Percentiles rank a stretch among this genome's conserved stretches.
phyloP scores from a whole-genome alignment of 2,888 invertebrate species.

The Serripes groenlandicus region DNA sequence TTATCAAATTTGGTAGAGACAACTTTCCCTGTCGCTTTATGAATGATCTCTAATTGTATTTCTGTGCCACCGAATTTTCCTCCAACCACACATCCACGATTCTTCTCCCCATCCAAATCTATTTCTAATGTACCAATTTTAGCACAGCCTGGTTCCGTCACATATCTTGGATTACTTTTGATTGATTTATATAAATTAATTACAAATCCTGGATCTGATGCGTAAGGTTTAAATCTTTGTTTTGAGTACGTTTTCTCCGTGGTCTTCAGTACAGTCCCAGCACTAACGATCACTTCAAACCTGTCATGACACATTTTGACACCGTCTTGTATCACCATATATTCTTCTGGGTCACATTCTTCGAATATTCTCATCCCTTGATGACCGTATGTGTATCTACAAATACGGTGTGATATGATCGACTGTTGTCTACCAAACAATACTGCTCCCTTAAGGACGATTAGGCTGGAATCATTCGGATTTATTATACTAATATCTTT shows the following conservation, averaged over 20 bases:
- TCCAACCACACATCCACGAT: neutral
- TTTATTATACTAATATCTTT: neutral
- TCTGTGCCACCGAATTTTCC: neutral
- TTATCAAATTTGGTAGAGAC: no score
- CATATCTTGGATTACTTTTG: neutral
- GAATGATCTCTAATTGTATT: neutral
- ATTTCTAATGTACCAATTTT: neutral
- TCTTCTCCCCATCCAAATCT: neutral
- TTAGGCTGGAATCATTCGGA: neutral
- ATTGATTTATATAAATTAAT: neutral
- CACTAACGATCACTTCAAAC: neutral
- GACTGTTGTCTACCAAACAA: neutral
- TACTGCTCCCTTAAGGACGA: constrained; percentile 6
- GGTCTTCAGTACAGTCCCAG: neutral
- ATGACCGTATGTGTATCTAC: constrained; percentile 7
- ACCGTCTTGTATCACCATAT: neutral
- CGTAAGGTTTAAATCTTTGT: no score
- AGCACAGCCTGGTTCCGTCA: neutral
- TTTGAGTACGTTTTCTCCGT: no score
- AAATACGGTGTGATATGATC: neutral
- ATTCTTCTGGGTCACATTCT: no score
- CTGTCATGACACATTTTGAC: neutral
- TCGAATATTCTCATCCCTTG: neutral
- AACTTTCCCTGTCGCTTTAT: neutral
- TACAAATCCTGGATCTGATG: no score